These are phyloP conservation scores for Rhombomys opimus DNA, from an alignment of 2,113 vertebrate genomes.

Conservation along the genomic window DNA sequence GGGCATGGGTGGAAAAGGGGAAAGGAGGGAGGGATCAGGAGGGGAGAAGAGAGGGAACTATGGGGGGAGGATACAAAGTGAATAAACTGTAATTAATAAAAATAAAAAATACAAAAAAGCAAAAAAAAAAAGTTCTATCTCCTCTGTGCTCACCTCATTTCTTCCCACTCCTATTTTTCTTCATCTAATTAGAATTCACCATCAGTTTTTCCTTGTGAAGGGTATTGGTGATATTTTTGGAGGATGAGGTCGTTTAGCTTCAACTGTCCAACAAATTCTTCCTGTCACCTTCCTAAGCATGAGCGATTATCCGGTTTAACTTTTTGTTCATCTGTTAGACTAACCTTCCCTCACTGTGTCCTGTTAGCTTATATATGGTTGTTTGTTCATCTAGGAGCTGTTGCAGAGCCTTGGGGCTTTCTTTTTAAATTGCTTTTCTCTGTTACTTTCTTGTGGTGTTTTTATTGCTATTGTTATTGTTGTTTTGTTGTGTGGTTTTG, in stretches of 20 bases:
- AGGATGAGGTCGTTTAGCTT: background rate
- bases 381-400: background rate
- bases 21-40: too few relatives aligned
- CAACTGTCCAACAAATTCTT: background rate
- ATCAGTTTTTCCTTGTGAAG: background rate
- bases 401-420: background rate
- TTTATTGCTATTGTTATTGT: background rate
- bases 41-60: too few relatives aligned
- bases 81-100: too few relatives aligned
- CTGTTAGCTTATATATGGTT: too few relatives aligned
- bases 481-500: background rate
- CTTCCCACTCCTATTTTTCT: background rate
- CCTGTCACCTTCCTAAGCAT: too few relatives aligned
- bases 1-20: too few relatives aligned
- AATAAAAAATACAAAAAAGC: too few relatives aligned
- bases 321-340: background rate
- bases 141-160: too few relatives aligned
- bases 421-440: background rate
- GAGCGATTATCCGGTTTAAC: background rate
- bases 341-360: background rate
- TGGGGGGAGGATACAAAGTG: too few relatives aligned
- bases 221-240: background rate
- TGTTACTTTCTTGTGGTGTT: background rate
- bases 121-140: too few relatives aligned
- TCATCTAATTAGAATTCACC: too few relatives aligned